Evolutionary conservation across 2,888 invertebrate species (phyloP), one percentile per base, ranked within the genome.

Genomic region (Cheilosia vulpina): DNA sequence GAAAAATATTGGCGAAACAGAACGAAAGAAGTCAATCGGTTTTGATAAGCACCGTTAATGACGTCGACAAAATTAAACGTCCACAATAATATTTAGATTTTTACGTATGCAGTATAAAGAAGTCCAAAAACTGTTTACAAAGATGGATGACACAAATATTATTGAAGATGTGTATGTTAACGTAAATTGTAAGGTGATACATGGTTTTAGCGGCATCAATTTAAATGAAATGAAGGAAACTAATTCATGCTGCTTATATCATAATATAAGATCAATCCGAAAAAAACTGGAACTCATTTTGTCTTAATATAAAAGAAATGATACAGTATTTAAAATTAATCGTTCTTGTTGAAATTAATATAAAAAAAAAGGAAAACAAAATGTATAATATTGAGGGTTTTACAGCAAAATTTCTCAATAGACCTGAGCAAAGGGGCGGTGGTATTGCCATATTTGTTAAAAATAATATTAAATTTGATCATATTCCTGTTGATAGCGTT

Each of bases 161-260:
- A 38, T 17, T 58, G 21, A 34, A 31, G 31, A 52, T 24, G 13
- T 66, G 19, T 7, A 52, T 52, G 31, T 55, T 24, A 15, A 72
- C n/a, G 24, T 72, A 13, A 53, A 72, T 41, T 72, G 60, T 62
- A 72, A 34, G n/a, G 52, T 71, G 45, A 66, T 66, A 66, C n/a
- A 58, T 21, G 71, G 60, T 27, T 71, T 71, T 50, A 73, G 43
- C 24, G 73, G 63, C 55, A 73, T 63, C 19, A 62, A 63, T 62
- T 43, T 73, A 45, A 47, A 45, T 45, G 53, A 53, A 45, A 45
- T 73, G n/a, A 73, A 45, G 41, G 43, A 62, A 41, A 55, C 17
- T 13, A 63, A 55, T 19, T 55, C 4, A 13, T 68, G 24, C 17
- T 68, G 17, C 11, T 6, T 68, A n/a, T 15, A 43, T 45, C 38